Evolutionary conservation across 1,140 invertebrate genomes (phyloP), one percentile per base, ranked within the genome.

Genomic region (Zaprionus gabonicus): DNA sequence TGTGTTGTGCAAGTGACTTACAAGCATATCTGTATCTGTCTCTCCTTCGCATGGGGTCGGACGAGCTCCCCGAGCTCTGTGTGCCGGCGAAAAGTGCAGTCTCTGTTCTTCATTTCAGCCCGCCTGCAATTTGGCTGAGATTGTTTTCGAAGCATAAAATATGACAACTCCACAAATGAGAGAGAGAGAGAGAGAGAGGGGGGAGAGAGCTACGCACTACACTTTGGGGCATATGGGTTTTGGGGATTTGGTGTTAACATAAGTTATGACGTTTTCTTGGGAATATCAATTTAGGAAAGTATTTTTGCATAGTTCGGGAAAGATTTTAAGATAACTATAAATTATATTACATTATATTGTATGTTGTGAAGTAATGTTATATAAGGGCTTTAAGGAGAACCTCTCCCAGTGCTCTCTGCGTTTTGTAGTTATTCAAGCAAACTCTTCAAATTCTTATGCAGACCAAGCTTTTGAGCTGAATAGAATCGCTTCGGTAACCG

Each of bases 111-210:
- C 59, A 68, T 41, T 78, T 34, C 41, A 25, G 59, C 34, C 44
- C 23, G 60, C 49, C 66, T 65, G 68, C 79, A 81, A 81, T 81
- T 81, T 59, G 64, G 62, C 25, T 78, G 63, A 76, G 67, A 71
- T 71, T 75, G 71, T 60, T 57, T 82, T 78, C 31, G 27, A 64
- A 60, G 53, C 49, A 71, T 23, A 20, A 70, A 64, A 64, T 63
- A 70, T 75, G 53, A 75, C 53, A 75, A 49, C 7, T 70, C n/a
- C 28, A 17, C 41, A 49, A 28, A 46, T 36, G 28, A 20, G 64
- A 17, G 51, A 55, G 41, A 15, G 60, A 25, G 20, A 12, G 4
- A 34, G 31, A 31, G 9, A 10, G 28, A 12, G 64, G 13, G 51
- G 41, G 7, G 60, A 36, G 46, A 23, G 3, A 25, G 4, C 25